Evolutionary conservation across 2,113 vertebrate species (phyloP), one percentile per base, ranked within the genome.

Genomic region (Scolopax mira): DNA sequence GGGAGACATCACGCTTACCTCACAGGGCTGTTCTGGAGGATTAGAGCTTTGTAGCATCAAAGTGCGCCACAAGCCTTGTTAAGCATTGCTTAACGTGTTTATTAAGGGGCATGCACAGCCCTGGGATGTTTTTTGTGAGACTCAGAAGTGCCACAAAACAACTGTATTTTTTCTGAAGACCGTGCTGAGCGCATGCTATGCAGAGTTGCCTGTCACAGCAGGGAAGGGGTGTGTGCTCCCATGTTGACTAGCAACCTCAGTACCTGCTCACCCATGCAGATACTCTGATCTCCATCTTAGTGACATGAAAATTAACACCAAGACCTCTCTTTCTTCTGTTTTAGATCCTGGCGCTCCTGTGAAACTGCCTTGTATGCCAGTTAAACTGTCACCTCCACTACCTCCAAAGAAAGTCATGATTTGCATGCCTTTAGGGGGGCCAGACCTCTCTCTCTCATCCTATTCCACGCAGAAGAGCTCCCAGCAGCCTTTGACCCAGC

Each of bases 401-500:
- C 99, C 99, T 97, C 99, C 99, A 97, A 99, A 99, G 98, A 99
- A 99, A 98, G 99, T 99, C 97, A 99, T 99, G 99, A 99, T 99
- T 92, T 99, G 99, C 89, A 98, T 99, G 98, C 99, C 99, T 88
- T 98, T 98, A 48, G 99, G 98, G 90, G 98, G 98, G 41, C 97
- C 98, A 94, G 99, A 99, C 94, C 98, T 99, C 85, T 96, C 98
- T 18, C 98, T 99, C 58, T 96, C 98, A 18, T 89, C 96, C 75
- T 98, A 99, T 60, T 97, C 98, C 52, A 96, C 97, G 3, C 99
- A 98, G 97, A 99, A 99, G 98, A 99, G 98, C 57, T 94, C 97
- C 82, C 98, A 98, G 92, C 98, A 98, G 75, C 96, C 98, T 81
- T 96, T 98, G 97, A 92, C 97, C 37, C 97, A 98, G 90, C 98